Conservation (phyloP, 2,888 invertebrate species). For the Dusona sp. region DNA sequence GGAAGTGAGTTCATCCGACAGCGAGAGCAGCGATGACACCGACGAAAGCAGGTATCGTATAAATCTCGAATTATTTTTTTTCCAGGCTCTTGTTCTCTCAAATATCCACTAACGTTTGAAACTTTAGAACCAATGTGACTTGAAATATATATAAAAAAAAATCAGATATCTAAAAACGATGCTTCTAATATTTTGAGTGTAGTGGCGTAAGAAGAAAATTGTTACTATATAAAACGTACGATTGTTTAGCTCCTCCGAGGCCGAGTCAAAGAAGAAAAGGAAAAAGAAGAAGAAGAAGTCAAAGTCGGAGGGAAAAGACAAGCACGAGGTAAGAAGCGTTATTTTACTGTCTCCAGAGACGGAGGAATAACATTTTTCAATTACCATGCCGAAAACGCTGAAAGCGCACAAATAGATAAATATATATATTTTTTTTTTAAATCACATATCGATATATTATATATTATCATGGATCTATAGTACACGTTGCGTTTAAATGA, state of each 20-base stretch:
- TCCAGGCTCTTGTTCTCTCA: neutral
- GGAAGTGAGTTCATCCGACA: constrained; percentile 81
- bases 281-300: constrained; percentile 94
- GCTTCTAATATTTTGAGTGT: too few species aligned
- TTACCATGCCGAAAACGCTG: constrained; percentile 42
- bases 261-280: constrained; percentile 90
- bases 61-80: neutral
- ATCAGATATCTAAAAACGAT: too few species aligned
- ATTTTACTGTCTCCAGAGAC: constrained; percentile 54
- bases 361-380: constrained; percentile 40
- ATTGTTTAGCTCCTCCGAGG: constrained; percentile 88
- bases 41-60: constrained; percentile 81
- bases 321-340: constrained; percentile 75
- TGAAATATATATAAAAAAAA: neutral
- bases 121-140: neutral
- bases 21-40: constrained; percentile 82
- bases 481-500: constrained; percentile 59
- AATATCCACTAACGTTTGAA: neutral
- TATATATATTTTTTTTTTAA: constrained; percentile 56
- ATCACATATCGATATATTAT: constrained; percentile 71
- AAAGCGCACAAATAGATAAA: constrained; percentile 37
- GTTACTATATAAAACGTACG: constrained; percentile 27
- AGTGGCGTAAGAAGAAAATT: neutral
- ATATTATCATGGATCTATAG: constrained; percentile 29
- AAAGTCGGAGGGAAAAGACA: constrained; percentile 86